These are phyloP conservation scores for Eonycteris spelaea DNA, from an alignment of 2,113 vertebrate genomes.

Conservation along the genomic window DNA sequence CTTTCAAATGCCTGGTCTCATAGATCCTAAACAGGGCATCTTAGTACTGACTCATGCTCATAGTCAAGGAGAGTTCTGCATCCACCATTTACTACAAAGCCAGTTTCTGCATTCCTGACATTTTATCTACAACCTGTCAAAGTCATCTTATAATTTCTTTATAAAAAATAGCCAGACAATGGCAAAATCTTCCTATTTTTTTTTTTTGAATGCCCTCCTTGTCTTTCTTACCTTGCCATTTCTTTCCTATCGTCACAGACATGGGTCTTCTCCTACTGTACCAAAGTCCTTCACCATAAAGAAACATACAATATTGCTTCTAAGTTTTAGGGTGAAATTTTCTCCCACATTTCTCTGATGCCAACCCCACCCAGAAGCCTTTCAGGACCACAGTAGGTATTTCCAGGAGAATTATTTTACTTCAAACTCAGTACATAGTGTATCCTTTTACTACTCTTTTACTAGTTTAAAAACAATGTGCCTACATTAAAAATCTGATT, in stretches of 20 bases:
- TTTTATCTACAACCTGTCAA: neutral
- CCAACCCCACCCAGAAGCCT: neutral
- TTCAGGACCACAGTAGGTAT: neutral
- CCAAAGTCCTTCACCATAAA: neutral
- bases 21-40: neutral
- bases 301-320: neutral
- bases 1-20: neutral
- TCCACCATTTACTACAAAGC: neutral
- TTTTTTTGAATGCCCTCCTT: neutral
- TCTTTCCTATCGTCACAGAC: neutral
- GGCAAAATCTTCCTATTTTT: neutral
- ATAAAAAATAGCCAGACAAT: neutral
- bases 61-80: neutral
- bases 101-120: neutral
- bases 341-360: neutral
- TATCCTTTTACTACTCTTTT: neutral
- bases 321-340: neutral
- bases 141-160: neutral
- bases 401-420: neutral
- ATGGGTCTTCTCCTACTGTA: neutral
- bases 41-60: neutral
- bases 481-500: neutral
- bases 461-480: neutral
- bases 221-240: neutral
- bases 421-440: neutral